Base-by-base conservation (phyloP, 2,113 vertebrate species). In the Carollia perspicillata region DNA sequence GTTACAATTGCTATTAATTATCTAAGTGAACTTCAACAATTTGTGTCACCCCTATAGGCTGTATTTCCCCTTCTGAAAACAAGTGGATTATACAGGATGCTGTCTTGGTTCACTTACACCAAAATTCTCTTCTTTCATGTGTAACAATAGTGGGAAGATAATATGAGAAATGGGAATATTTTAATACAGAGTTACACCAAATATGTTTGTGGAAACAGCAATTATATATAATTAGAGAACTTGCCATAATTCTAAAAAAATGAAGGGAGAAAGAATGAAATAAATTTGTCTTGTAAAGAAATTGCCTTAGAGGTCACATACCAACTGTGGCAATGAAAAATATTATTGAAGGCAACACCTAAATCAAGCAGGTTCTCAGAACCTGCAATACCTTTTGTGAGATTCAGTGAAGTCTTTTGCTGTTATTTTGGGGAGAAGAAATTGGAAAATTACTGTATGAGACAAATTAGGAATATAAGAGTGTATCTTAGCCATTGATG, bases 381-480 rank as follows among this genome's bases (percentile, higher is more conserved):
- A 60, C 10, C 9, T 13, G 55, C 44, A 66, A 23, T 44, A 51
- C 4, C 3, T 47, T 89, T 30, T 69, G 8, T 53, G 65, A 90
- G 42, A 96, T 9, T 37, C 71, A 49, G 10, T 33, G n/a, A 81
- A 47, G 5, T 75, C 94, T 92, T 65, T 49, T 88, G 17, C 68
- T 84, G 47, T 93, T 93, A 77, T 65, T 95, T 74, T 77, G 17
- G 55, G 37, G 28, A 30, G 83, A 84, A 79, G 11, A 63, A 72
- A 91, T 71, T 93, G 55, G 35, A 78, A 95, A 95, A 86, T 86
- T 26, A 53, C 35, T 84, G 49, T 40, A 88, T 42, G 26, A 55
- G 40, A 88, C 51, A 93, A 93, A 84, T 30, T 20, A 92, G 63
- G 77, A 74, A 85, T 77, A n/a, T 40, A 55, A 55, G 6, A 77